A percentile compares a stretch with the other conserved stretches of the same genome.
Evolutionary conservation across 1,140 invertebrate species (phyloP).

Genomic region (Zaprionus nigranus): DNA sequence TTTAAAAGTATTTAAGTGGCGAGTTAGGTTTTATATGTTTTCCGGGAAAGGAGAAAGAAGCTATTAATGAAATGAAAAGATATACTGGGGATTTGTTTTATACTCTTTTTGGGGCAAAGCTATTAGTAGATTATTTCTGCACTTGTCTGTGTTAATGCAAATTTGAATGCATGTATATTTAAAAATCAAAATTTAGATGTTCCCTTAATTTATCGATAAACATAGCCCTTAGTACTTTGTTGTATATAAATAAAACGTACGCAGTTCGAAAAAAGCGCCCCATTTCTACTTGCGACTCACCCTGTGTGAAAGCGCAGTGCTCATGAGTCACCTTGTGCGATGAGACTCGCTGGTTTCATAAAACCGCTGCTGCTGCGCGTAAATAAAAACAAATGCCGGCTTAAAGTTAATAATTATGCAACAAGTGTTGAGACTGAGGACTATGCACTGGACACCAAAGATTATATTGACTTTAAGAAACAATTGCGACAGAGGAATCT

Average conservation of each 20-base stretch:
- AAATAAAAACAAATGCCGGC: constrained; percentile 42
- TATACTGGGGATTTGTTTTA: no score
- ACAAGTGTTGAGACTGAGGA: constrained; percentile 50
- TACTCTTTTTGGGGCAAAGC: no score
- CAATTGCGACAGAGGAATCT: constrained; percentile 58
- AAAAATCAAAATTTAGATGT: background rate
- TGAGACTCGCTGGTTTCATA: constrained; percentile 67
- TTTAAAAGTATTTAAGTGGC: no score
- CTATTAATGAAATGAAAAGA: no score
- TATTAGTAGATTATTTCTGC: no score
- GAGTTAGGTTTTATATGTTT: no score
- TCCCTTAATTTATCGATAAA: background rate
- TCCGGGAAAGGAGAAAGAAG: no score
- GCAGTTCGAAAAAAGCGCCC: constrained; percentile 4
- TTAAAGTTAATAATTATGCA: constrained; percentile 45
- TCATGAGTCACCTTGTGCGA: constrained; percentile 50
- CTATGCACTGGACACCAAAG: constrained; percentile 59
- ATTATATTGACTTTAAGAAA: constrained; percentile 68
- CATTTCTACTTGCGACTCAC: background rate
- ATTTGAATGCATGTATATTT: background rate
- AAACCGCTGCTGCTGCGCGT: constrained; percentile 66
- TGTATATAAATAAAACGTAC: background rate
- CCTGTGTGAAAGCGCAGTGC: constrained; percentile 13
- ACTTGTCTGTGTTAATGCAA: no score
- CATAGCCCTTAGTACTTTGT: background rate